Evolutionary conservation across 2,888 invertebrate genomes (phyloP).

Genomic region (Volucella bombylans): DNA sequence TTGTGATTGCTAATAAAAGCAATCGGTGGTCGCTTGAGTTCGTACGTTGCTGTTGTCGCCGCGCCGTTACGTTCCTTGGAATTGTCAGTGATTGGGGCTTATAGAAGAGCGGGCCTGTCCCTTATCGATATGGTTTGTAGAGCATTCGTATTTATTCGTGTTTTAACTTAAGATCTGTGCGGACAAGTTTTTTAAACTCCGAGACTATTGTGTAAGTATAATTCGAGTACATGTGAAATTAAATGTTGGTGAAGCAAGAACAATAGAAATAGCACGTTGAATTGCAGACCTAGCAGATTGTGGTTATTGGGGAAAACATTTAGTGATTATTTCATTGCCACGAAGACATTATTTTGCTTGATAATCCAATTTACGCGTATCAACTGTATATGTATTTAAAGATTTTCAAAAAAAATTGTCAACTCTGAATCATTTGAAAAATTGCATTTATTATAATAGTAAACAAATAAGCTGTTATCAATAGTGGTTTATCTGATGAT

Average conservation of each 20-base stretch:
- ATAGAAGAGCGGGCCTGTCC: constrained; percentile 55
- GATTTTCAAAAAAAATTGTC: no score
- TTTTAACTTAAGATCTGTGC: constrained; percentile 55
- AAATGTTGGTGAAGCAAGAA: no score
- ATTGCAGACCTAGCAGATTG: no score
- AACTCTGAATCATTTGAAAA: no score
- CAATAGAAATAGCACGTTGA: no score
- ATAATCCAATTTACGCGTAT: neutral
- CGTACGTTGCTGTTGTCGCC: constrained; percentile 33
- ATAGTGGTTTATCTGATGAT: no score
- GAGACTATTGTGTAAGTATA: neutral
- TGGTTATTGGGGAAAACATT: no score
- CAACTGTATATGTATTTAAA: no score
- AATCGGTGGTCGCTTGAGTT: constrained; percentile 43
- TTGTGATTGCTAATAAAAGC: constrained; percentile 60
- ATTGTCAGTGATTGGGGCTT: constrained; percentile 48
- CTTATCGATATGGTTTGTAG: constrained; percentile 64
- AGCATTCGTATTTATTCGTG: constrained; percentile 61
- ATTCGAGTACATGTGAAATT: no score
- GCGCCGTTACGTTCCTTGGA: constrained; percentile 37
- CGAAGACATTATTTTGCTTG: constrained; percentile 11
- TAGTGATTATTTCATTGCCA: constrained; percentile 23
- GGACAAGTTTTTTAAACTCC: constrained; percentile 23
- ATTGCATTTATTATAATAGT: no score
- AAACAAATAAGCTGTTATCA: no score